Evolutionary conservation across 2,797 vertebrate genomes (phyloP), one percentile per base, ranked within the genome.

Genomic region (Parauchenoglanis punctatus): DNA sequence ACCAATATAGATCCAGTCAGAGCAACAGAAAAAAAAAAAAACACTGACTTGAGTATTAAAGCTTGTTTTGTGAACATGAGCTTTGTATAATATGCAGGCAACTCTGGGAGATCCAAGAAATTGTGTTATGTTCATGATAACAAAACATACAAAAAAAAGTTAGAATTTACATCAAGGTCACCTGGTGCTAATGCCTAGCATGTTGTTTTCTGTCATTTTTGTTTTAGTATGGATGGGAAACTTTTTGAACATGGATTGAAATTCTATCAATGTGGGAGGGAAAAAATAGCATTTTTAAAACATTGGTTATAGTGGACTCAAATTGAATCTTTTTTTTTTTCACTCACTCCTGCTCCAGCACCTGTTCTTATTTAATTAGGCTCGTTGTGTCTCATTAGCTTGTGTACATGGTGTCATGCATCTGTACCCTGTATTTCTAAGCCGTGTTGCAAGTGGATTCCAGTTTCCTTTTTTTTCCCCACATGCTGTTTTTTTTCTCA

Each of bases 321-420:
- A 40, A n/a, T 56, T 40, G 49, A 18, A 49, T 52, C 18, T 52
- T 44, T 23, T 12, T 5, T 85, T 18, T 49, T 65, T 76, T 49
- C 3, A 6, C 58, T 77, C 59, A 23, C 1, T 28, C 49, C 46
- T 65, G 58, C 58, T 85, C 46, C 35, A 81, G 44, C 67, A 59
- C 77, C 40, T 85, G 84, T 65, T 85, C 44, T 18, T 63, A 76
- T 75, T 77, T 85, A 85, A 85, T 85, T 85, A 65, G 59, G 59
- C 73, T 76, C 59, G 7, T 85, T 85, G 58, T 85, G 83, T 85
- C 83, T 84, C 28, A 70, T 68, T 87, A 73, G 72, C 46, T 4
- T 49, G 46, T 54, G 65, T 75, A 7, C 67, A 65, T 10, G 31
- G 54, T 84, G 61, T 67, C 54, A 65, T 65, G 72, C n/a, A 52